Base-by-base conservation (phyloP, 2,888 invertebrate species). In the Caenorhabditis afra region DNA sequence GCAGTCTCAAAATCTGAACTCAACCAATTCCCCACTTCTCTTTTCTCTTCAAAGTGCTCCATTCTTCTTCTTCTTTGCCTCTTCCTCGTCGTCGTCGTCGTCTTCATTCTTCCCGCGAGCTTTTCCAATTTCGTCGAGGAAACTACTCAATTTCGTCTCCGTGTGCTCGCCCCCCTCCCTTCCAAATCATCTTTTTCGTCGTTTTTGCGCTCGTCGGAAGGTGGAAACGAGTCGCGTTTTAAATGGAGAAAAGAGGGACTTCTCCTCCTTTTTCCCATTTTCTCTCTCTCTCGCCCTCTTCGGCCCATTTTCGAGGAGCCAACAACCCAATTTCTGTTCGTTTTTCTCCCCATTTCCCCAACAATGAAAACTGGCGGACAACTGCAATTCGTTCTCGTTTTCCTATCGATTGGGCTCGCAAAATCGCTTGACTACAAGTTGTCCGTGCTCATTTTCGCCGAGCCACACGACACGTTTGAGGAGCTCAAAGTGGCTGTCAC, bases 371-470 rank as follows among this genome's bases (percentile, higher is more conserved):
- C 50, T 68, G 68, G 41, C 59, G 41, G 44, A 49, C 50, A 35
- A 52, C 39, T 49, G 0, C 22, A 23, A 16, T 16, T 55, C 37
- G 35, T 20, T 12, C 18, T 55, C 18, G 35, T 52, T 20, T 71
- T 57, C 41, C 41, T 50, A 14, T 20, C 29, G 11, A 29, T 62
- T 22, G 35, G 14, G 29, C 44, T 37, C 16, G 70, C 53, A 14
- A 18, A 57, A 18, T 16, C 61, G 12, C 47, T 68, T 11, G 78
- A 78, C 14, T 81, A 75, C 64, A 84, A 82, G 68, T 52, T 84
- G 18, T 71, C 84, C 5, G 80, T 84, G 41, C 44, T 84, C 11
- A 80, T 84, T 14, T 79, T 79, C 35, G 67, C 75, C 2, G 82
- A 81, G 37, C 71, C 64, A 12, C 59, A 61, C 37, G 53, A 75